Base-by-base conservation (phyloP, 2,113 vertebrate species). In the Anthoscopus minutus region DNA sequence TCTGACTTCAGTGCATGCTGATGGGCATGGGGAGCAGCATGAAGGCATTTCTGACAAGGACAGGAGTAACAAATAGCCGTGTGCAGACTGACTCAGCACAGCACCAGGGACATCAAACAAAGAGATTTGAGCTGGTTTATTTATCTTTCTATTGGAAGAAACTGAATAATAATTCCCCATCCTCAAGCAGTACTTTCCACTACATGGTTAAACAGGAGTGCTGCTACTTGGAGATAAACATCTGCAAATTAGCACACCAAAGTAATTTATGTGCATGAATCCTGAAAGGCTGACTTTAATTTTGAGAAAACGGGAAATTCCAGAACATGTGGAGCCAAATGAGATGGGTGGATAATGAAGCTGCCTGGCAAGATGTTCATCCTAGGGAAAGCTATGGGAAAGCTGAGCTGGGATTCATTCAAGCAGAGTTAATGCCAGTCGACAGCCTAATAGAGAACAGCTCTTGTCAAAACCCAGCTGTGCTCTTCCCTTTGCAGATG, bases 221-320 rank as follows among this genome's bases (percentile, higher is more conserved):
- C 92, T 92, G 64, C 77, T 91, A 78, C 64, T 72, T 84, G 69
- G 35, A 94, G 95, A 96, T 96, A 94, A 96, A 74, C 60, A 96
- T 95, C 96, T 95, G 88, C 80, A 83, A 23, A 78, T 95, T 21
- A 88, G 72, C 91, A 88, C 79, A 33, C 51, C 0, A 10, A 65
- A 81, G 88, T 94, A 96, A 95, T 96, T 96, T 93, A 92, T 88
- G 83, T 80, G 80, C 91, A 74, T 74, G 83, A 83, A 94, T 95
- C 86, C 88, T 27, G 35, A 96, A 95, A 90, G 82, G 72, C 72
- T 47, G 89, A 73, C 88, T 95, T 88, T 62, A 96, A 90, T 93
- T 96, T 92, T 23, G 51, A 78, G 94, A 94, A 96, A 96, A 96
- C 92, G 72, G 96, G 95, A 94, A 94, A 90, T 96, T 96, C 96